Evolutionary conservation across 2,888 invertebrate genomes (phyloP), one percentile per base, ranked within the genome.

Genomic region (Thymelicus sylvestris): DNA sequence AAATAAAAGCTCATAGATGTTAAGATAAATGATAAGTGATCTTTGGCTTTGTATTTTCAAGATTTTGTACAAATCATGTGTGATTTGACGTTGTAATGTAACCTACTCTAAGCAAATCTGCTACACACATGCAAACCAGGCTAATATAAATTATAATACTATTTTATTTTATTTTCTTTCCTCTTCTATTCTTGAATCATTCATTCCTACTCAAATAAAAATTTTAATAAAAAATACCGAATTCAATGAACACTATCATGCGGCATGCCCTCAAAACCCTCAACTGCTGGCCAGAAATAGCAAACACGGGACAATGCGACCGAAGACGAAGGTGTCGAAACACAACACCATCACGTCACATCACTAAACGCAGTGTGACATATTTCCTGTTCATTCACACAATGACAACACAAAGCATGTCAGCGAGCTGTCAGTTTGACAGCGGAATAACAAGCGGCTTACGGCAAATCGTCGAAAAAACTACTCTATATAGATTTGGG

Each of bases 381-480:
- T 13, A 63, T 69, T 66, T 71, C 65, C 71, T 52, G 63, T 64
- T 48, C 66, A 60, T 66, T 70, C 70, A 69, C 47, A 47, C 52
- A 71, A 60, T 65, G 55, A n/a, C 38, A n/a, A 71, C 59, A 65
- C 69, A 71, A 71, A n/a, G 50, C 44, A 7, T 62, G 66, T 71
- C 66, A 66, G n/a, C 71, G 71, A 38, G 73, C 69, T 75, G 78
- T 77, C 79, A 75, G 63, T 59, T 48, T 66, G 74, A 76, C 77
- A 76, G 76, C 74, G 72, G 74, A 73, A 75, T 74, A 77, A 77
- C 77, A 77, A 72, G 72, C 77, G 74, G 70, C 72, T 79, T 79
- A 77, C 77, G 71, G 66, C 74, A 70, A 75, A 73, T 15, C 44
- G 60, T 48, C 41, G 66, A 71, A 71, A 69, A 70, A 66, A 52